phyloP scores from a whole-genome alignment of 2,113 vertebrate genomes.

The Clinocottus analis region DNA sequence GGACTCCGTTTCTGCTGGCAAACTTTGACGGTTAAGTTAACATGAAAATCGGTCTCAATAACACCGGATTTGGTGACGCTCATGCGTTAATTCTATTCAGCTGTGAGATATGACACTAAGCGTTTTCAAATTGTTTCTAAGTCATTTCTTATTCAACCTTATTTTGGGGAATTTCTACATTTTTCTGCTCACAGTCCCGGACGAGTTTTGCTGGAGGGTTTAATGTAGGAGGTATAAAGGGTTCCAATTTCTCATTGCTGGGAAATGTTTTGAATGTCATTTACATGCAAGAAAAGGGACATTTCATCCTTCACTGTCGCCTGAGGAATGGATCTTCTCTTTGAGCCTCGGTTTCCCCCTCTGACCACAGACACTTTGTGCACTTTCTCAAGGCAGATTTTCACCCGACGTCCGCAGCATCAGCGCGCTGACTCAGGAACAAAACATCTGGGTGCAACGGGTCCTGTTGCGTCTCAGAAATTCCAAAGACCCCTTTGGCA shows the following conservation, averaged over 20 bases:
- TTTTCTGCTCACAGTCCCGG: neutral
- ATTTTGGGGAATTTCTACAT: neutral
- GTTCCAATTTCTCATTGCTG: slow-evolving; percentile 10
- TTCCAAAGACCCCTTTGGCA: slow-evolving; percentile 43
- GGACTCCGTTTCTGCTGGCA: slow-evolving; percentile 3
- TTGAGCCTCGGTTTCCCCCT: slow-evolving; percentile 48
- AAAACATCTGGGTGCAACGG: slow-evolving; percentile 60
- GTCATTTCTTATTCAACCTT: neutral
- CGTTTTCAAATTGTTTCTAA: slow-evolving; percentile 1
- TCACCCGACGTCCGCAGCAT: slow-evolving; percentile 48
- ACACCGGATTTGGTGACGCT: neutral
- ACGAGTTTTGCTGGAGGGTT: neutral
- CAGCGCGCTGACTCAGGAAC: slow-evolving; percentile 41
- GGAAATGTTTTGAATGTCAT: slow-evolving; percentile 59
- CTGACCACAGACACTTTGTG: slow-evolving; percentile 75
- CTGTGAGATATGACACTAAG: neutral
- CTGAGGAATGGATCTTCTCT: slow-evolving; percentile 55
- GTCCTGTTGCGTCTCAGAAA: too few relatives aligned
- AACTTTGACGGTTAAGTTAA: slow-evolving; percentile 21
- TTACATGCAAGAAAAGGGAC: slow-evolving; percentile 43
- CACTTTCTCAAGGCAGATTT: slow-evolving; percentile 66
- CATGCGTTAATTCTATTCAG: neutral
- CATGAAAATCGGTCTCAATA: slow-evolving; percentile 1
- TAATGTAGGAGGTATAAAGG: slow-evolving; percentile 33
- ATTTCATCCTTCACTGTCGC: slow-evolving; percentile 53